Evolutionary conservation across 2,888 invertebrate genomes (phyloP), one percentile per base, ranked within the genome.

Genomic region (Dolichomitus sp.): DNA sequence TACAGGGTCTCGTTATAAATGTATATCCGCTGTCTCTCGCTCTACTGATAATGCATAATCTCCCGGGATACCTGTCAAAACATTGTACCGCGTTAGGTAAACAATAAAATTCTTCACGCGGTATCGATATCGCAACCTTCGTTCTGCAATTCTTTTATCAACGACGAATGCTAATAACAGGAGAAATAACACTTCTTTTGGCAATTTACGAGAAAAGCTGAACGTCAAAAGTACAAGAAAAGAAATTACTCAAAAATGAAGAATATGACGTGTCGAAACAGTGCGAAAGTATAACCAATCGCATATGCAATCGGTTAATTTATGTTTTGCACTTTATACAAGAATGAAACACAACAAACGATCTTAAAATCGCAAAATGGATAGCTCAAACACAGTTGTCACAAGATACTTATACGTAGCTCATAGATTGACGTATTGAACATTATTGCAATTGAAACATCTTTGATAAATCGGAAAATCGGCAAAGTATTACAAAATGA

Each of bases 41-140:
- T 33, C 30, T 5, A n/a, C 37, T 33, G 59, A 59, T 59, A 59
- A 59, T 33, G 2, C 37, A 37, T 17, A 59, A 59, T 59, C n/a
- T 37, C 33, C 33, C 9, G 33, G 59, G n/a, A 75, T 63, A 65
- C 54, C 30, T 42, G 52, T 54, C 37, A 19, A 42, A 66, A 30
- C 42, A 61, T 6, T 42, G 12, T 2, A 57, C 42, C 65, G 30
- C 30, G 61, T 40, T 27, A 27, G 63, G 40, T 23, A 54, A 63
- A 70, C 54, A 63, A 48, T 50, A 14, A 57, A 33, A 9, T 2
- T 9, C 59, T 33, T 17, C 37, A 17, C 59, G 57, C 30, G n/a
- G 30, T 5, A 33, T 59, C 59, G 59, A 59, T 37, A 33, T 23
- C 17, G 17, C 11, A 14, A 37, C 5, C 14, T 6, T 5, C 57